Evolutionary conservation across 2,113 vertebrate species (phyloP).

Genomic region (Chaenocephalus aceratus): DNA sequence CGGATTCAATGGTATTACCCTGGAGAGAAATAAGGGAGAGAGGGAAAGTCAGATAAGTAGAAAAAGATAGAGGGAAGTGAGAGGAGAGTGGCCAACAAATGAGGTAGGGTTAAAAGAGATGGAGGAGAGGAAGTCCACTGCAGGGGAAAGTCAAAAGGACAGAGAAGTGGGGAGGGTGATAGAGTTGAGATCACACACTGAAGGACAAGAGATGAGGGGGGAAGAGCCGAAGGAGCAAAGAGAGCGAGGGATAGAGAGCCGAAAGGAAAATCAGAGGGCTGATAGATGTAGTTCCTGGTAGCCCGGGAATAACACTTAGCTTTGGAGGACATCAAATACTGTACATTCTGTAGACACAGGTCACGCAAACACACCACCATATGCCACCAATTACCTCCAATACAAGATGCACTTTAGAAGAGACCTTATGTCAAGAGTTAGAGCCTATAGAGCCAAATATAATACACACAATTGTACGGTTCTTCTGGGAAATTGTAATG

Average conservation of each 20-base stretch:
- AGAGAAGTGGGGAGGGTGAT: not conserved
- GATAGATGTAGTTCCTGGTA: slow-evolving; percentile 19
- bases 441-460: slow-evolving; percentile 29
- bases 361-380: slow-evolving; percentile 13
- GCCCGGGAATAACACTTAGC: not conserved
- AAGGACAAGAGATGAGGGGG: slow-evolving; percentile 7
- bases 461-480: slow-evolving; percentile 5
- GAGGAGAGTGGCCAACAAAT: not conserved
- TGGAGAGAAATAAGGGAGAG: slow-evolving; percentile 59
- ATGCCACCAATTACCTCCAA: slow-evolving; percentile 8
- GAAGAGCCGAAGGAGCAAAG: slow-evolving; percentile 23
- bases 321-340: slow-evolving; percentile 45
- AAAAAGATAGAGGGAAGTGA: slow-evolving; percentile 12
- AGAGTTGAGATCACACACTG: slow-evolving; percentile 15
- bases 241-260: not conserved
- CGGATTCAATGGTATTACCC: slow-evolving; percentile 95
- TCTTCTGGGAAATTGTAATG: slow-evolving; percentile 3
- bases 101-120: slow-evolving; percentile 4
- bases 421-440: not conserved
- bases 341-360: slow-evolving; percentile 15
- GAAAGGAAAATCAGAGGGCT: slow-evolving; percentile 5
- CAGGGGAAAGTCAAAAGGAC: not conserved
- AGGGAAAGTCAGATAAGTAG: slow-evolving; percentile 17
- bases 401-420: slow-evolving; percentile 15
- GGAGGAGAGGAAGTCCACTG: not conserved